Base-by-base conservation (phyloP, 2,888 invertebrate genomes). In the Andrena haemorrhoa region DNA sequence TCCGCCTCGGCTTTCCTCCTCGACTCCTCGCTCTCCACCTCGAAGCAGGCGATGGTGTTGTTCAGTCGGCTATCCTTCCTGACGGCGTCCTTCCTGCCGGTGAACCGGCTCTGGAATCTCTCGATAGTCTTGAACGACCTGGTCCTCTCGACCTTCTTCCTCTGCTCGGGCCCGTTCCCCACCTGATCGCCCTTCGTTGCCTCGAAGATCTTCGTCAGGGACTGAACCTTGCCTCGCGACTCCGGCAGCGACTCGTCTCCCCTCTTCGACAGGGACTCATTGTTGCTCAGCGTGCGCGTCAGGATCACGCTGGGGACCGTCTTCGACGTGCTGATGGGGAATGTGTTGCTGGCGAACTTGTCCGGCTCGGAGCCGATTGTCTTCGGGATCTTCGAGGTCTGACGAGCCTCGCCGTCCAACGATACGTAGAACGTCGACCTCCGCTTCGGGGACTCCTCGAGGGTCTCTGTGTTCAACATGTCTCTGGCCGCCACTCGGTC, bases 351-450 rank as follows among this genome's bases (percentile, higher is more conserved):
- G 71, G 94, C 95, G 87, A 95, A 95, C 89, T 95, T 95, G 86
- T 95, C 92, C 8, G 84, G 16, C 2, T 91, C 91, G 0, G 41
- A 0, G 4, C 6, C 7, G n/a, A 75, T 74, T 6, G 86, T 73
- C 23, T 83, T 86, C 10, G 80, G 66, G 0, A 90, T 89, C 70
- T 93, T 93, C 0, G 85, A 84, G 7, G 85, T 66, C 41, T 90
- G 90, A 2, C 91, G 90, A 0, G 88, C 64, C 63, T 92, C 92
- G 23, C 88, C 76, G 79, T 95, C 95, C 87, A 97, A 94, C 86
- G 97, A 96, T 85, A 97, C 96, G 94, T 97, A 97, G 94, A 97
- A 97, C 86, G 97, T 96, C 66, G 97, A 97, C 83, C 97, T 95
- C 80, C 97, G 85, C 85, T 94, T 94, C 35, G 94, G 94, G 61